Base-by-base conservation (phyloP, 2,113 vertebrate species). In the Oreochromis spilurus region DNA sequence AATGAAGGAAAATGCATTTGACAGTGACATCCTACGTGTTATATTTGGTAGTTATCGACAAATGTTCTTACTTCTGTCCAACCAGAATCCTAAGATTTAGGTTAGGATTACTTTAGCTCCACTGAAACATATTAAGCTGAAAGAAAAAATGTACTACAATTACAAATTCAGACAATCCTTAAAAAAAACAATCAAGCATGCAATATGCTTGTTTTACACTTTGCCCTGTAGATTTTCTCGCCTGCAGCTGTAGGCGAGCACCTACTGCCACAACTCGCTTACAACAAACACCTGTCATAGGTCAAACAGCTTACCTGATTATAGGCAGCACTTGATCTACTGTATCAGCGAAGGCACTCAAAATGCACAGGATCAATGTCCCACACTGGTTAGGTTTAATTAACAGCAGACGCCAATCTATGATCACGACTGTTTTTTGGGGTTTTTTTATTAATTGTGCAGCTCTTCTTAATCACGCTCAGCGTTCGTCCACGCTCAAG, bases 281-380 rank as follows among this genome's bases (percentile, higher is more conserved):
- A 19, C 54, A 90, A 81, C 48, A 34, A 43, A 83, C 10, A 50
- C 34, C 60, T 38, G 70, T 65, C 53, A 86, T 6, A 79, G 84
- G 54, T 88, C 72, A n/a, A 80, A 70, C 14, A 36, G 38, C 72
- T 87, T 82, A 88, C 57, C 83, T 72, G 43, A 62, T 48, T 72
- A 79, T 2, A 65, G 31, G 14, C 29, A 53, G 26, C 19, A 1
- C 14, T 78, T 78, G 67, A 79, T 65, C 89, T 45, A 57, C 53
- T 7, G 34, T 45, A n/a, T 48, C 58, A 60, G 14, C 16, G 16
- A 67, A 26, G 1, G 11, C 9, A 16, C 17, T 62, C 81, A 40
- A 43, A 86, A 85, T 9, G 43, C 43, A 81, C 21, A 16, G 9
- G 65, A 85, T 88, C 84, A 65, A 70, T 84, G 84, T 80, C 65